Percentiles rank a stretch among this genome's conserved stretches.
Evolutionary conservation across 1,140 invertebrate genomes (phyloP).

Genomic region (Papilio xuthus): DNA sequence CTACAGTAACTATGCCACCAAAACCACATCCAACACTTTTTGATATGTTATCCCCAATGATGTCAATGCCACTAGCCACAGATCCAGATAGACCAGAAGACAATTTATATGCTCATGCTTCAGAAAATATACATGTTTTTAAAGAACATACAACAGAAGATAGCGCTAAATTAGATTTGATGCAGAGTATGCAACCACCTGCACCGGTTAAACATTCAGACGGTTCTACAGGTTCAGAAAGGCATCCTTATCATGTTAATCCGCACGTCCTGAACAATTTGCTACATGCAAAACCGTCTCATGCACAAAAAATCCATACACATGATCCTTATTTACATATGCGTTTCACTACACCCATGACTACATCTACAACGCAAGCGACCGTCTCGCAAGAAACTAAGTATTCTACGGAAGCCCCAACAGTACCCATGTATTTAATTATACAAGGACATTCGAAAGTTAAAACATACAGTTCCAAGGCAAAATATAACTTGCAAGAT

Average conservation of each 20-base stretch:
- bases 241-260: constrained; percentile 61
- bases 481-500: constrained; percentile 51
- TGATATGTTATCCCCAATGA: constrained; percentile 72
- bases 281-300: constrained; percentile 61
- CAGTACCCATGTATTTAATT: constrained; percentile 88
- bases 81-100: constrained; percentile 70
- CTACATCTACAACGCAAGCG: constrained; percentile 70
- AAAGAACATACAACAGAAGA: constrained; percentile 58
- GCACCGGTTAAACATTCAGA: constrained; percentile 62
- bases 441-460: constrained; percentile 92
- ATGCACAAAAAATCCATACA: constrained; percentile 46
- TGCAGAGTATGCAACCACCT: constrained; percentile 80
- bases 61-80: constrained; percentile 72
- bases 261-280: constrained; percentile 60
- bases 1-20: constrained; percentile 44
- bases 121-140: constrained; percentile 69
- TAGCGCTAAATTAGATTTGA: constrained; percentile 62
- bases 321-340: constrained; percentile 74
- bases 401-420: constrained; percentile 83
- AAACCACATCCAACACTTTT: constrained; percentile 56
- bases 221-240: constrained; percentile 60
- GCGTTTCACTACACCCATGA: constrained; percentile 69
- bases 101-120: constrained; percentile 73
- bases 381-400: constrained; percentile 85
- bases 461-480: constrained; percentile 88